A percentile compares a stretch with the other conserved stretches of the same genome.
Conservation (phyloP, 2,888 invertebrate genomes). For the Ptychoptera contaminata region DNA sequence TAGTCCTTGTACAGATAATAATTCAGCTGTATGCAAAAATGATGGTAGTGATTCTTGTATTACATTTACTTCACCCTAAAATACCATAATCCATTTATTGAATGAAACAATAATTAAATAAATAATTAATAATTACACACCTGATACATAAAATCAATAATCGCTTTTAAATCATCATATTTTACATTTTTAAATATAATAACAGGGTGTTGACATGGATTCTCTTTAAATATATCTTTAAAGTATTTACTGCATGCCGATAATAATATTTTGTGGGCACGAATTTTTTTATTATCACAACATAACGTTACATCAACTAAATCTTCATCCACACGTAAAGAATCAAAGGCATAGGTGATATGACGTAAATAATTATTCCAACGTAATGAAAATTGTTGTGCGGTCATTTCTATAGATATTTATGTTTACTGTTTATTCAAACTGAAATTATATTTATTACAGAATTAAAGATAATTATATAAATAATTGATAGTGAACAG, state of each 20-base stretch:
- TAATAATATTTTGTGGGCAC: slow-evolving; percentile 70
- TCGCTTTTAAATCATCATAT: slow-evolving; percentile 59
- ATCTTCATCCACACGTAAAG: slow-evolving; percentile 48
- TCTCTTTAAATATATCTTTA: slow-evolving; percentile 52
- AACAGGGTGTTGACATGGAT: slow-evolving; percentile 65
- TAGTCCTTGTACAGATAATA: slow-evolving; percentile 60
- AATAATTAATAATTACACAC: slow-evolving; percentile 17
- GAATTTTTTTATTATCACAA: slow-evolving; percentile 69
- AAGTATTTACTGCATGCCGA: slow-evolving; percentile 77
- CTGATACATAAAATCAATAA: slow-evolving; percentile 67
- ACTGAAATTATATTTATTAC: no score
- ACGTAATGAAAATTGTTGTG: slow-evolving; percentile 67
- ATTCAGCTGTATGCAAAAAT: slow-evolving; percentile 61
- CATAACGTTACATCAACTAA: slow-evolving; percentile 75
- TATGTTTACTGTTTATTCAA: no score
- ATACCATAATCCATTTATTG: neutral
- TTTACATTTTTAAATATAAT: slow-evolving; percentile 67
- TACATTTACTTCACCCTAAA: slow-evolving; percentile 60
- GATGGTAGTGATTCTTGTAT: slow-evolving; percentile 63
- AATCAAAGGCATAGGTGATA: slow-evolving; percentile 66
- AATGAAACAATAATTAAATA: neutral
- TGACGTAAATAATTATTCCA: slow-evolving; percentile 77
- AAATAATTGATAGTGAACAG: no score
- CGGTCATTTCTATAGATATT: slow-evolving; percentile 28
- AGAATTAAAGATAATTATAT: no score